These are phyloP conservation scores for Eueides isabella DNA, from an alignment of 1,140 invertebrate species.

Conservation along the genomic window DNA sequence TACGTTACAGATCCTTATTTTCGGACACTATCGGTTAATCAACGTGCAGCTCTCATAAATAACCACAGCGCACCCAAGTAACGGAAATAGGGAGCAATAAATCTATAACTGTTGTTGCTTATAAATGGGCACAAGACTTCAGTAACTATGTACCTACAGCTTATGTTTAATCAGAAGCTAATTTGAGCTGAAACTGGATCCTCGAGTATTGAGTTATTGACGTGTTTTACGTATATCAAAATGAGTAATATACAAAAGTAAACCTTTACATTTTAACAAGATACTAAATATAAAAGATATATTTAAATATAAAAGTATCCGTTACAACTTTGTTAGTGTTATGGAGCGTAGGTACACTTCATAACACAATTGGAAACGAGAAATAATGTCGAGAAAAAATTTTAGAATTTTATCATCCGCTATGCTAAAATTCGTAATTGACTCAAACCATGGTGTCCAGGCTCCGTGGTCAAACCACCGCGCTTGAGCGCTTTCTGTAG, in stretches of 20 bases:
- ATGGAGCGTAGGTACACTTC: no score
- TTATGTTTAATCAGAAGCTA: background rate
- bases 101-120: constrained; percentile 13
- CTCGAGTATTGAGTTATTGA: background rate
- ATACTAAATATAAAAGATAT: background rate
- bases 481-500: no score
- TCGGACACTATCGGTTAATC: constrained; percentile 59
- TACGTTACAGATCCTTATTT: constrained; percentile 66
- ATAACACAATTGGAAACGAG: no score
- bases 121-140: background rate
- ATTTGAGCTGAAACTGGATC: constrained; percentile 10
- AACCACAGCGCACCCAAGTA: background rate
- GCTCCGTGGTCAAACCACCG: no score
- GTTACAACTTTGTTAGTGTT: no score
- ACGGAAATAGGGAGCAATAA: constrained; percentile 18
- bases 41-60: constrained; percentile 30
- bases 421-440: no score
- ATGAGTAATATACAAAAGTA: background rate
- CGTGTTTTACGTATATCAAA: background rate
- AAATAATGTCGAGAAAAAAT: no score
- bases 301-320: no score
- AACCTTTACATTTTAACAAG: background rate
- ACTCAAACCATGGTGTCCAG: no score
- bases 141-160: background rate
- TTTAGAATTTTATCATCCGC: no score